Conservation (phyloP, 64 coral and sea anemone species). For the Catalaphyllia jardinei region DNA sequence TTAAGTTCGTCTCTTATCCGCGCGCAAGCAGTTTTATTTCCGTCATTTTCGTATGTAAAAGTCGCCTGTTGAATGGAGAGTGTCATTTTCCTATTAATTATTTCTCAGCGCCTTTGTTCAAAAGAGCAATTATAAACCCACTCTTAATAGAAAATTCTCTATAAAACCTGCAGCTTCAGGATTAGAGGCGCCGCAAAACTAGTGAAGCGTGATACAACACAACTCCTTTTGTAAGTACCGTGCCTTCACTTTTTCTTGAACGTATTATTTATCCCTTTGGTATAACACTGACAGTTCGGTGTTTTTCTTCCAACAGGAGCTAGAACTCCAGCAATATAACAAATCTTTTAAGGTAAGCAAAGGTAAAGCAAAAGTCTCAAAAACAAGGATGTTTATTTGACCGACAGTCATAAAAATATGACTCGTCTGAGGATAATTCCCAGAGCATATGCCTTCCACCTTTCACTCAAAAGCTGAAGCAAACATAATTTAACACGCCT, state of each 20-base stretch:
- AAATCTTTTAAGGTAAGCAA: neutral
- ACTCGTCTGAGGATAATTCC: no score
- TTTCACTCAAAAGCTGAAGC: no score
- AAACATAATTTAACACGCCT: no score
- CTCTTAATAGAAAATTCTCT: conserved; percentile 7
- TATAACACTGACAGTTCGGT: neutral
- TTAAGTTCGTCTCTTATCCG: conserved; percentile 24
- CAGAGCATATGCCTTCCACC: no score
- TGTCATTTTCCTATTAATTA: conserved; percentile 44
- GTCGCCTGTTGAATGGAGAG: conserved; percentile 26
- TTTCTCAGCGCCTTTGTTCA: conserved; percentile 21
- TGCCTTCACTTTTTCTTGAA: neutral
- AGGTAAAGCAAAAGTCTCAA: neutral
- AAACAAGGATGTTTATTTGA: no score
- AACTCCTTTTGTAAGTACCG: neutral
- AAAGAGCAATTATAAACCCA: conserved; percentile 25
- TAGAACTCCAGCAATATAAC: neutral
- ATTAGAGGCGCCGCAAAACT: neutral
- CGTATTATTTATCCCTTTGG: neutral
- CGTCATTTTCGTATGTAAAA: conserved; percentile 28
- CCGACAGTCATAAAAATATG: no score
- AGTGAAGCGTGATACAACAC: neutral
- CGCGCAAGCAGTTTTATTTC: neutral
- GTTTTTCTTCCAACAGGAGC: neutral
- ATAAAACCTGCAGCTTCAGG: neutral